Conservation (phyloP, 2,113 vertebrate genomes). For the Tupaia tana region DNA sequence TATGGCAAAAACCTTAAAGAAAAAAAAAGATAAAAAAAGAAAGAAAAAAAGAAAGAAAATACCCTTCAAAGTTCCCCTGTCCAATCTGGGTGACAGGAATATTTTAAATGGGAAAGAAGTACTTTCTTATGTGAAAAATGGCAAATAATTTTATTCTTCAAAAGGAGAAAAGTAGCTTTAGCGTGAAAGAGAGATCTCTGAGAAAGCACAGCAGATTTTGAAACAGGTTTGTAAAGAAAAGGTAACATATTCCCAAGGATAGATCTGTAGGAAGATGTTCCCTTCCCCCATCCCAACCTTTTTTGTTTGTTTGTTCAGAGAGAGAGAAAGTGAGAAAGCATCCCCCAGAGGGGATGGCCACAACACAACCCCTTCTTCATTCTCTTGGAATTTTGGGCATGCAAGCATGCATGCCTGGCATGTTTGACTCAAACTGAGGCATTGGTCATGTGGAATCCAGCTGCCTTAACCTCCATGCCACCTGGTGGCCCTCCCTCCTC, state of each 20-base stretch:
- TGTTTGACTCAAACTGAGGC: no score
- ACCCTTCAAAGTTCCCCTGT: neutral
- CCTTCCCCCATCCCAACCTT: neutral
- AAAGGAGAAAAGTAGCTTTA: neutral
- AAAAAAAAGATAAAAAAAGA: no score
- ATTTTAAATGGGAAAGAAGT: conserved; percentile 39
- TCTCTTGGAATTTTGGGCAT: no score
- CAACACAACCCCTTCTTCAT: no score
- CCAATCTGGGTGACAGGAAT: neutral
- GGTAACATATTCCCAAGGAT: neutral
- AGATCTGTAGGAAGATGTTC: neutral
- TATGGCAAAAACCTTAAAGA: no score
- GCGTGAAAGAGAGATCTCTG: neutral
- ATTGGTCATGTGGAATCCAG: no score
- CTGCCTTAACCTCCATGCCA: no score
- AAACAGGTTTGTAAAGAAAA: neutral
- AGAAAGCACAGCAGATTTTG: neutral
- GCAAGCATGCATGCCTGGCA: no score
- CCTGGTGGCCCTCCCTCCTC: neutral
- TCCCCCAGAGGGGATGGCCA: no score
- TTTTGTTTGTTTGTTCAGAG: no score
- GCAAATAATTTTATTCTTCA: conserved; percentile 15
- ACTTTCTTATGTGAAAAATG: neutral
- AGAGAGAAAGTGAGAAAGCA: no score
- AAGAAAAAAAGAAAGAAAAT: no score